These are phyloP conservation scores for Coleophora deauratella DNA, from an alignment of 2,888 invertebrate genomes.

Conservation along the genomic window DNA sequence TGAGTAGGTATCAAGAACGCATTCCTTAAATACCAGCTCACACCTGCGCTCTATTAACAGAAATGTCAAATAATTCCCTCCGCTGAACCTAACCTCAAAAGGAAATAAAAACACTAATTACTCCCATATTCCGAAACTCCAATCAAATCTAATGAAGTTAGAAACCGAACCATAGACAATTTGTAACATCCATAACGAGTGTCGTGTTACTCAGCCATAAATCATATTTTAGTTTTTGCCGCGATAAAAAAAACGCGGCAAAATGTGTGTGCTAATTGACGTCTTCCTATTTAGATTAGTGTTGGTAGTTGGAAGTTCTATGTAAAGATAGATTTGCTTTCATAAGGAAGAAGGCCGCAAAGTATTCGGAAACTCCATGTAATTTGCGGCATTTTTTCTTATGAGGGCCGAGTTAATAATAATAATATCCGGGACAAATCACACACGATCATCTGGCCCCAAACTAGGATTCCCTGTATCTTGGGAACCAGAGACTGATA, in stretches of 20 bases:
- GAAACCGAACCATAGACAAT: slow-evolving; percentile 44
- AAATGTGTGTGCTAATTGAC: slow-evolving; percentile 70
- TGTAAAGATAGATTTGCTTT: too few relatives aligned
- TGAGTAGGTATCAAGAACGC: too few relatives aligned
- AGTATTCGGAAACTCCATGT: too few relatives aligned
- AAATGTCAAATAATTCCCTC: slow-evolving; percentile 62
- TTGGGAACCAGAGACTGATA: too few relatives aligned
- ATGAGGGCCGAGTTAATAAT: too few relatives aligned
- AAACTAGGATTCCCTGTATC: too few relatives aligned
- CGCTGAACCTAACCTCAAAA: slow-evolving; percentile 23
- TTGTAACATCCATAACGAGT: slow-evolving; percentile 61
- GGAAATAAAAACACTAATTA: too few relatives aligned
- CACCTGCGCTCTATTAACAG: slow-evolving; percentile 66
- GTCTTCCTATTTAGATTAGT: slow-evolving; percentile 51
- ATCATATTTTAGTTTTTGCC: slow-evolving; percentile 51
- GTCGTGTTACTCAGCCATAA: slow-evolving; percentile 60
- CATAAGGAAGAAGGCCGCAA: too few relatives aligned
- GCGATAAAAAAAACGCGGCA: slow-evolving; percentile 45
- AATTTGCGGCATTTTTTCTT: too few relatives aligned
- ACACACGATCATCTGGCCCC: too few relatives aligned
- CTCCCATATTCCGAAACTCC: too few relatives aligned
- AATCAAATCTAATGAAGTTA: not conserved
- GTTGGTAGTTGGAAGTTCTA: not conserved
- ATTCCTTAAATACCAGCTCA: slow-evolving; percentile 38
- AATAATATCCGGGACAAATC: too few relatives aligned